These are phyloP conservation scores for Dryobates pubescens DNA, from an alignment of 2,797 vertebrate genomes.

Conservation along the genomic window DNA sequence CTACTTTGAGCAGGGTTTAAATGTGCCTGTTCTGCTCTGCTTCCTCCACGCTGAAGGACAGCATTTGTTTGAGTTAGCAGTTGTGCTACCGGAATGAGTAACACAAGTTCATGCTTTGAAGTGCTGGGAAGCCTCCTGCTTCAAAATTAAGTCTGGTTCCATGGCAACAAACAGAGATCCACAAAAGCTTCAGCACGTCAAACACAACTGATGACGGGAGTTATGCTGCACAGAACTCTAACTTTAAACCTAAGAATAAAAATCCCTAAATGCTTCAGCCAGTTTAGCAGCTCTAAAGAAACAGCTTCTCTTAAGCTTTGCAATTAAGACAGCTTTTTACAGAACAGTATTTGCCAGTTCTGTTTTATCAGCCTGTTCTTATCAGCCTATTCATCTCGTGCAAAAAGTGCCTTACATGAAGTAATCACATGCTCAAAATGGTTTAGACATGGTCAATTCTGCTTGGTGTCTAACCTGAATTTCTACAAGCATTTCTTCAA, in stretches of 20 bases:
- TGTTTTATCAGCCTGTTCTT: background rate
- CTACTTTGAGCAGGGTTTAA: background rate
- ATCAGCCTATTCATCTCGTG: background rate
- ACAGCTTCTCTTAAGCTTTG: background rate
- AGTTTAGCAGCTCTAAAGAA: background rate
- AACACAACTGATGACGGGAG: constrained; percentile 4
- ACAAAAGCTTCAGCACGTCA: constrained; percentile 49
- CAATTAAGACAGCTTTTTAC: background rate
- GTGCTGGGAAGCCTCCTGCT: constrained; percentile 19
- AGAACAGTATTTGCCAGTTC: background rate
- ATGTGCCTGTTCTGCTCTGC: background rate
- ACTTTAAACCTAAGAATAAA: background rate
- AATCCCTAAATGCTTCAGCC: background rate
- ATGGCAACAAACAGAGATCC: constrained; percentile 51
- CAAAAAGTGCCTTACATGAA: background rate
- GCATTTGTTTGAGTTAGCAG: background rate
- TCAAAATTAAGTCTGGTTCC: constrained; percentile 47
- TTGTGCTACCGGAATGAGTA: background rate
- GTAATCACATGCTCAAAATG: background rate
- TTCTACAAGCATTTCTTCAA: background rate
- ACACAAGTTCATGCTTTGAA: constrained; percentile 47
- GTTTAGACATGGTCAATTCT: background rate
- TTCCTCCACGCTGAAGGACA: background rate
- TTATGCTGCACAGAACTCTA: background rate
- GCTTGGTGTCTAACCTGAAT: background rate